Evolutionary conservation across 2,113 vertebrate species (phyloP), one percentile per base, ranked within the genome.

Genomic region (Rynchops niger): DNA sequence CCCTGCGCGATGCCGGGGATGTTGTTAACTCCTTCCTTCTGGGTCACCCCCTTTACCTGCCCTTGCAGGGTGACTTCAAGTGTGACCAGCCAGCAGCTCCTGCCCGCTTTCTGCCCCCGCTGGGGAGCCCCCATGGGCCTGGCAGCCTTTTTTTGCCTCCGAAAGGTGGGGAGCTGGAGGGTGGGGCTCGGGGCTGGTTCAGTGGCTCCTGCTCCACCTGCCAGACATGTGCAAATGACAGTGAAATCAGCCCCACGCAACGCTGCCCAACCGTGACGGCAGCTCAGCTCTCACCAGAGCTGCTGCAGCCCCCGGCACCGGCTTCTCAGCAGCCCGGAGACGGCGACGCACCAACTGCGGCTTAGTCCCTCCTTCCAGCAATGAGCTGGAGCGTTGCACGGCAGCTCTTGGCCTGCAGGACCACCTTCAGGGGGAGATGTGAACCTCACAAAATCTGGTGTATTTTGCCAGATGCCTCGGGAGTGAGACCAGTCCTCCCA

Each of bases 201-300:
- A 80, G 95, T 91, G 93, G 88, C 82, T 94, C 25, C 76, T 53
- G 82, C 83, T 86, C 97, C 98, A 98, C 79, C 98, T 98, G 98
- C 93, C 92, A 98, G 97, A 96, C 96, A 25, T 93, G 94, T 97
- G 95, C 95, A 94, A 61, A 58, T 40, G 18, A 65, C 89, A 92
- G 90, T 86, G 93, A 81, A 92, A 80, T 63, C 80, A 78, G 73
- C 91, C 83, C 82, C 52, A 87, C 3, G 59, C 92, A 16, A 89
- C 11, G 9, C 97, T 97, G 97, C 92, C 95, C 98, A 96, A 97
- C 22, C 93, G 40, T 98, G 97, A 93, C 88, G 13, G 93, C 93
- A 84, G 97, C 97, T 97, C 95, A 86, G 93, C 82, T 92, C 50
- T 90, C 94, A 92, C 93, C 87, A 6, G 95, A 94, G 89, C 95